phyloP scores from a whole-genome alignment of 2,888 invertebrate species.

The Formica aserva region DNA sequence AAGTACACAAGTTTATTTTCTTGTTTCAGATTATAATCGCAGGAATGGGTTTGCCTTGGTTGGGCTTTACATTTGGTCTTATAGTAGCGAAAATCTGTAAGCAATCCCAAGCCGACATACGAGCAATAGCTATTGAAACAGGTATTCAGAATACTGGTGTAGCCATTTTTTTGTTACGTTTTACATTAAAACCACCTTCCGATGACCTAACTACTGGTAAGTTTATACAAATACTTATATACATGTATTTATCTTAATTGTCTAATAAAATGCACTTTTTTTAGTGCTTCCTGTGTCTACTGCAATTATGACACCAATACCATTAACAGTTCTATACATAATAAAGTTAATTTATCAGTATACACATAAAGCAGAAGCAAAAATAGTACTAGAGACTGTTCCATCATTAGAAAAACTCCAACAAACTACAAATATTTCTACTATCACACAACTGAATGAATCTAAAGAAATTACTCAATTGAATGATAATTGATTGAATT shows the following conservation, averaged over 20 bases:
- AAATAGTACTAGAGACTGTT: background rate
- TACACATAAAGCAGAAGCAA: conserved; percentile 66
- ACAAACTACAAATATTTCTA: conserved; percentile 45
- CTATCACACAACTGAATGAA: background rate
- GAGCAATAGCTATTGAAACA: conserved; percentile 97
- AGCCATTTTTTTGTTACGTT: conserved; percentile 94
- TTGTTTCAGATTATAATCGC: conserved; percentile 90
- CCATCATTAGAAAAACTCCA: conserved; percentile 78
- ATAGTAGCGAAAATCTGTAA: conserved; percentile 88
- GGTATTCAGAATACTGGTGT: conserved; percentile 98
- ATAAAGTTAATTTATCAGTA: conserved; percentile 72
- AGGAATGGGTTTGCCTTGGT: conserved; percentile 93
- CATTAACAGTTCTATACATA: conserved; percentile 88
- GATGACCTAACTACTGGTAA: conserved; percentile 95
- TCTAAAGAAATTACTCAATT: background rate
- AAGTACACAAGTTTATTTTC: conserved; percentile 32
- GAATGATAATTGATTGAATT: background rate
- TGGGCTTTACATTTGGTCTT: conserved; percentile 92
- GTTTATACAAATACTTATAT: conserved; percentile 30
- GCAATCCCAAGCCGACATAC: conserved; percentile 89
- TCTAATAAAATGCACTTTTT: conserved; percentile 71
- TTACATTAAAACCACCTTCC: conserved; percentile 93
- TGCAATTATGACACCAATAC: conserved; percentile 97
- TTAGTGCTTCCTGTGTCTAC: conserved; percentile 95
- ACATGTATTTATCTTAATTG: conserved; percentile 2